phyloP scores from a whole-genome alignment of 2,888 invertebrate species.

The Polyommatus iphigenia region DNA sequence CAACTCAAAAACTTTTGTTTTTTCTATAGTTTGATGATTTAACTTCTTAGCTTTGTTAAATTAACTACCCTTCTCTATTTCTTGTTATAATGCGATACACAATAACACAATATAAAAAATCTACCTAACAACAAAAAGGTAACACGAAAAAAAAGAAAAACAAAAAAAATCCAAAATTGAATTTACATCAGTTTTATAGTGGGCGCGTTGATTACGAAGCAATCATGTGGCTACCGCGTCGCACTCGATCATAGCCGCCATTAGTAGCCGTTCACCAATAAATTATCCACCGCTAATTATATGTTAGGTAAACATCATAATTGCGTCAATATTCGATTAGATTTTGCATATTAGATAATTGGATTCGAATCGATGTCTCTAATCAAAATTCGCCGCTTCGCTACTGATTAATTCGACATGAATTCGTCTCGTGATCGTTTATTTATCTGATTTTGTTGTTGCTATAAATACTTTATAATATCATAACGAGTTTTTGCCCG shows the following conservation, averaged over 20 bases:
- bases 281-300: slow-evolving; percentile 17
- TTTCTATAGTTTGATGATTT: too few relatives aligned
- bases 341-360: slow-evolving; percentile 23
- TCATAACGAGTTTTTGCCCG: not conserved
- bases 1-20: too few relatives aligned
- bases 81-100: too few relatives aligned
- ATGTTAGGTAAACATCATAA: slow-evolving; percentile 30
- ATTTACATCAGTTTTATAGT: slow-evolving; percentile 9
- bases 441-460: not conserved
- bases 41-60: too few relatives aligned
- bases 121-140: not conserved
- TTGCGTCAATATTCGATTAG: slow-evolving; percentile 25
- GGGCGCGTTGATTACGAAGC: slow-evolving; percentile 19
- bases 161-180: not conserved
- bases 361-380: not conserved
- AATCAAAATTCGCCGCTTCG: slow-evolving; percentile 20
- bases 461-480: not conserved
- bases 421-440: slow-evolving; percentile 6
- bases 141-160: not conserved
- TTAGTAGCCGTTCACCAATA: slow-evolving; percentile 21
- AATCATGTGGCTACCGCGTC: slow-evolving; percentile 18
- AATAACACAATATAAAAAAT: not conserved
- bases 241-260: slow-evolving; percentile 8
- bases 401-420: slow-evolving; percentile 16
- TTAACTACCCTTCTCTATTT: too few relatives aligned